These are phyloP conservation scores for Premnoplex brunnescens DNA, from an alignment of 2,797 vertebrate species.

Conservation along the genomic window DNA sequence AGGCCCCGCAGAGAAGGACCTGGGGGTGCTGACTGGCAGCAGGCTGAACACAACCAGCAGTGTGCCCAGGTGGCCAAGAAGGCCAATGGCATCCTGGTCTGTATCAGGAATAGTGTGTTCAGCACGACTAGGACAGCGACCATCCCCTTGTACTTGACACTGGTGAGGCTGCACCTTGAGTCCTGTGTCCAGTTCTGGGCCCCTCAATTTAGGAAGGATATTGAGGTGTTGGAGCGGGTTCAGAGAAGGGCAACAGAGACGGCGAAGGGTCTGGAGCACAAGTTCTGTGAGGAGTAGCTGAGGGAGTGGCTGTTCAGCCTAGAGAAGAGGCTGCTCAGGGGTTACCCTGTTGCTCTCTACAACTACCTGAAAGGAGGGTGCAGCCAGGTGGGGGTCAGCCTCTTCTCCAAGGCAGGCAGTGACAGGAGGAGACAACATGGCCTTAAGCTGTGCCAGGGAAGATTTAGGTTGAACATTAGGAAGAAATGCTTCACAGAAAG, in stretches of 20 bases:
- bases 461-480: background rate
- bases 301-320: background rate
- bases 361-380: background rate
- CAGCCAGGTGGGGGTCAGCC: rapidly evolving
- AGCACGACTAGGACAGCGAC: background rate
- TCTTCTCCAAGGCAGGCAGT: background rate
- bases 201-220: background rate
- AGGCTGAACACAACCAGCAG: background rate
- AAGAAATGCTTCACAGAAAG: background rate
- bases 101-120: background rate
- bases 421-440: background rate
- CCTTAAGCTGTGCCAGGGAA: background rate
- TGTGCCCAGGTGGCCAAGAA: background rate
- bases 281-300: background rate
- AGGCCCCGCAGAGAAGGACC: rapidly evolving
- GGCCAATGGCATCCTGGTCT: background rate
- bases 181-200: background rate
- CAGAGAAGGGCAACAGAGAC: background rate
- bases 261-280: background rate
- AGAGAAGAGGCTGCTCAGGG: background rate
- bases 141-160: rapidly evolving
- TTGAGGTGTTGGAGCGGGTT: rapidly evolving
- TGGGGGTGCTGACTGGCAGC: rapidly evolving
- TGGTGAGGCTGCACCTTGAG: rapidly evolving
- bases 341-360: background rate